These are phyloP conservation scores for Leucophenga montana DNA, from an alignment of 2,888 invertebrate genomes.

Conservation along the genomic window DNA sequence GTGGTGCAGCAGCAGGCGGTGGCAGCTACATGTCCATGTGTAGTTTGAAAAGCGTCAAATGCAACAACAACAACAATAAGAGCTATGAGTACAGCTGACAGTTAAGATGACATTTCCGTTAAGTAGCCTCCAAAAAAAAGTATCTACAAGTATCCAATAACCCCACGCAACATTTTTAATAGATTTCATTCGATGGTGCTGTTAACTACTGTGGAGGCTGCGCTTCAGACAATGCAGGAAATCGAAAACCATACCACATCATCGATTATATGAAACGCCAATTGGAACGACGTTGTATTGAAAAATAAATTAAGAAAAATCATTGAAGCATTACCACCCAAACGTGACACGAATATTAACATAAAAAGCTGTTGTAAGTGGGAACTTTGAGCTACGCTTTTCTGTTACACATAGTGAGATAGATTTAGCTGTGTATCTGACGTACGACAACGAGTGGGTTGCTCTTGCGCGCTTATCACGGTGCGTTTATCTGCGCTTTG, in stretches of 20 bases:
- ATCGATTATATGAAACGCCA: neutral
- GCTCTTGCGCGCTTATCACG: too few species aligned
- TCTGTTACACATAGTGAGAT: slow-evolving; percentile 26
- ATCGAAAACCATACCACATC: too few species aligned
- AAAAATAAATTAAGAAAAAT: slow-evolving; percentile 26
- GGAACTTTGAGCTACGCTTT: slow-evolving; percentile 36
- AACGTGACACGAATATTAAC: slow-evolving; percentile 52
- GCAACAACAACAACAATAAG: too few species aligned
- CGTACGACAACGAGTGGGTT: too few species aligned
- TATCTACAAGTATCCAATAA: neutral
- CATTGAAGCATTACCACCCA: slow-evolving; percentile 47
- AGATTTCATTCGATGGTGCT: neutral
- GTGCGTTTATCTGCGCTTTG: too few species aligned
- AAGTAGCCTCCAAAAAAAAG: neutral
- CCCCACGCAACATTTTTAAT: too few species aligned
- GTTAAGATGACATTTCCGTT: too few species aligned
- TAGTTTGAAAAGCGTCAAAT: too few species aligned
- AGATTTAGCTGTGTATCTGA: too few species aligned
- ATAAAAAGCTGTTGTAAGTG: slow-evolving; percentile 50
- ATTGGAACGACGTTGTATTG: slow-evolving; percentile 5
- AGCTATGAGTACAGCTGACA: too few species aligned
- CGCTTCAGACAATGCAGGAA: slow-evolving; percentile 35
- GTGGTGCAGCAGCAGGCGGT: too few species aligned
- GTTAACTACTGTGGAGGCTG: slow-evolving; percentile 41
- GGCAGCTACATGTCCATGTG: too few species aligned